Evolutionary conservation across 1,140 invertebrate species (phyloP), one percentile per base, ranked within the genome.

Genomic region (Camponotus floridanus): DNA sequence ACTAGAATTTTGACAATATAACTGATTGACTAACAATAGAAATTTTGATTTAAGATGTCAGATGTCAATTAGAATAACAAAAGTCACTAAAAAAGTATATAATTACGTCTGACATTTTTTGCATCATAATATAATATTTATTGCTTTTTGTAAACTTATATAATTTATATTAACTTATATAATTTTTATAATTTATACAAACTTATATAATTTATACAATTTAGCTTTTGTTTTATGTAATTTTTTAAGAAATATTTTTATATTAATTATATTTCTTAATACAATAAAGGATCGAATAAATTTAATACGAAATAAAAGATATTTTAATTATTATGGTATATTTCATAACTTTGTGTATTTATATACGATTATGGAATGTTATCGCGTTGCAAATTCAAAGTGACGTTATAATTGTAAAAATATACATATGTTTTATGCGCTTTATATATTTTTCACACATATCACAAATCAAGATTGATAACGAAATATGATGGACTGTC

Each of bases 381-480:
- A 76, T 61, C 3, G 36, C 26, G 36, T 7, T 76, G 21, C 21
- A 61, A 42, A 61, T 76, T 76, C 3, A 76, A 78, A 65, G 3
- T 21, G 26, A 48, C 31, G 4, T 78, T 21, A 39, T 18, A 36
- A 78, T 79, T 31, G 62, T 59, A 65, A 78, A 65, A n/a, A 78
- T 13, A n/a, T 31, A 18, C 9, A 51, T 48, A 15, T 9, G 11
- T 48, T 13, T 51, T n/a, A 39, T 13, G 55, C 9, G 11, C 18
- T 36, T 33, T 21, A 31, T 48, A 48, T 42, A 33, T 36, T 13
- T 31, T 18, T 13, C 31, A 51, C 48, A 51, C 48, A 6, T 15
- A 15, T 26, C 42, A 21, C 18, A n/a, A 26, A 67, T 65, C n/a
- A 79, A 79, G 62, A 79, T 55, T 79, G 57, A 76, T 64, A 39